phyloP scores from a whole-genome alignment of 2,113 vertebrate genomes.

The Turnix velox region DNA sequence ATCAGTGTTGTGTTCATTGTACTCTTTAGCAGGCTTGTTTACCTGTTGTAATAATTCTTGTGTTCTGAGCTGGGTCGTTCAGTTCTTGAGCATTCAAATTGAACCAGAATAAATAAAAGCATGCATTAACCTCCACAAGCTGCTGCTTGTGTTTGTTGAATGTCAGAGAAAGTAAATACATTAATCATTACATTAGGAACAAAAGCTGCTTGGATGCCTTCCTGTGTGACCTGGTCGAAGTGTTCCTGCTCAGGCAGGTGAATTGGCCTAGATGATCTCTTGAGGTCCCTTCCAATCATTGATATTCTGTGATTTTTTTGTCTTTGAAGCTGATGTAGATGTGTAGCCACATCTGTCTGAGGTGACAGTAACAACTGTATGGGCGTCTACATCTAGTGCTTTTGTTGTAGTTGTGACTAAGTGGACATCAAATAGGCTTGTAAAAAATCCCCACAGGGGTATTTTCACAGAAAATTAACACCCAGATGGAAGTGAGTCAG shows the following conservation, averaged over 20 bases:
- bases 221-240: too few relatives aligned
- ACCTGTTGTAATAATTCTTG: accelerated
- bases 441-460: background rate
- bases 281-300: too few relatives aligned
- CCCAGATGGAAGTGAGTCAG: background rate
- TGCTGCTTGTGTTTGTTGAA: background rate
- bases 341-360: background rate
- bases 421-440: background rate
- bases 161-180: background rate
- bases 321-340: background rate
- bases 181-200: background rate
- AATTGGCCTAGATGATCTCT: too few relatives aligned
- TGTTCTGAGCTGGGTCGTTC: accelerated
- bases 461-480: background rate
- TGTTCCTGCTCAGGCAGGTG: too few relatives aligned
- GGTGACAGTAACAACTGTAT: background rate
- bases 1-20: accelerated
- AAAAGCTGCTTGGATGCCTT: too few relatives aligned
- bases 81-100: background rate
- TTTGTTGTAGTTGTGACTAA: background rate
- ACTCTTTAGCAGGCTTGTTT: background rate
- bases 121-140: background rate
- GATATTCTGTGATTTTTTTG: too few relatives aligned
- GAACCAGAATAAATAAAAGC: background rate
- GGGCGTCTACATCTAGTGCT: background rate